Evolutionary conservation across 2,888 invertebrate genomes (phyloP).

Genomic region (Melitaea athalia): DNA sequence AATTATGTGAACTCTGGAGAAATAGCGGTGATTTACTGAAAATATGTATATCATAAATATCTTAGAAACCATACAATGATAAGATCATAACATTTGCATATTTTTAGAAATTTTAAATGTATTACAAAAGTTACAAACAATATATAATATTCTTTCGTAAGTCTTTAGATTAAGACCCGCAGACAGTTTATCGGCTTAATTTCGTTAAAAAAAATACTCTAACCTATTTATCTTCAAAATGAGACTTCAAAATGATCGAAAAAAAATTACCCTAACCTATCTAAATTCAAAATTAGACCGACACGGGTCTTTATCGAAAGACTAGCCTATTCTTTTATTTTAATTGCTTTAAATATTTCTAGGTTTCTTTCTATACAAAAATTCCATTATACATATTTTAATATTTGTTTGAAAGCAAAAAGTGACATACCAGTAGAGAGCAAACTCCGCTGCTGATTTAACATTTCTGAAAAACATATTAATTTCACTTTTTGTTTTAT

Average conservation of each 20-base stretch:
- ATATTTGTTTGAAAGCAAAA: not conserved
- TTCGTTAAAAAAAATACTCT: no score
- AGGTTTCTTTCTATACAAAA: not conserved
- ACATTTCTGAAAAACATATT: conserved; percentile 75
- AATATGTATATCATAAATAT: no score
- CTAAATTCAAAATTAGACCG: no score
- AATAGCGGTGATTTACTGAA: conserved; percentile 48
- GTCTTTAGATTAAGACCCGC: no score
- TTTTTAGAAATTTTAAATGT: not conserved
- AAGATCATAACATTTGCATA: not conserved
- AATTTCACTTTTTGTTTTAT: conserved; percentile 43
- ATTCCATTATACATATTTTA: not conserved
- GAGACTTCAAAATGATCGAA: no score
- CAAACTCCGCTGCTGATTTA: conserved; percentile 64
- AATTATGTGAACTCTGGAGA: conserved; percentile 37
- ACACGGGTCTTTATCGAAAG: no score
- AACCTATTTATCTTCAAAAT: no score
- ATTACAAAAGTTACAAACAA: not conserved
- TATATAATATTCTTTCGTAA: not conserved
- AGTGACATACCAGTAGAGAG: conserved; percentile 60
- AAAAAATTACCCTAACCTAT: no score
- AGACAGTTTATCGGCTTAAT: no score
- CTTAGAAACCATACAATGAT: conserved; percentile 7
- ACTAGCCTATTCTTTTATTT: no score
- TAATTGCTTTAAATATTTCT: no score